Conservation (phyloP, 2,888 invertebrate species). For the Gortyna flavago region DNA sequence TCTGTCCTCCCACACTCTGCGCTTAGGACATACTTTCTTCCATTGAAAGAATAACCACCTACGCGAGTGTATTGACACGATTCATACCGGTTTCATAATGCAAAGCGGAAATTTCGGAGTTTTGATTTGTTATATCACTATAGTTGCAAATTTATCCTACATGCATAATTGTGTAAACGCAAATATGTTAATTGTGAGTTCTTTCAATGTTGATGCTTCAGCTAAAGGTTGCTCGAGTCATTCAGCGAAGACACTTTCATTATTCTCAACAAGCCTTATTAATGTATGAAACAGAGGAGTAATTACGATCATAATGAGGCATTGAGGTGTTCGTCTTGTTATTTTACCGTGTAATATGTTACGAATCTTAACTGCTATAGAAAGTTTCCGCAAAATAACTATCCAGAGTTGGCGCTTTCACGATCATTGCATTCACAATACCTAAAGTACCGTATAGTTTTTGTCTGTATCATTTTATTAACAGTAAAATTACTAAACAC, state of each 20-base stretch:
- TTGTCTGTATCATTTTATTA: not conserved
- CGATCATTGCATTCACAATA: slow-evolving; percentile 69
- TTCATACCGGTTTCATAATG: slow-evolving; percentile 85
- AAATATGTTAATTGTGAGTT: slow-evolving; percentile 65
- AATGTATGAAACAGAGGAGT: slow-evolving; percentile 25
- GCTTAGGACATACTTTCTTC: slow-evolving; percentile 81
- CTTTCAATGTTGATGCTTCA: slow-evolving; percentile 10
- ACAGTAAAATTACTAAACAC: not conserved
- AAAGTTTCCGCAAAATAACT: slow-evolving; percentile 78
- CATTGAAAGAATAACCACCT: slow-evolving; percentile 84
- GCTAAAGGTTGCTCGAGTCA: slow-evolving; percentile 17
- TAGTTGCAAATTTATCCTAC: slow-evolving; percentile 69
- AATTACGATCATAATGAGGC: slow-evolving; percentile 61
- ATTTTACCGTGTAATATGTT: slow-evolving; percentile 66
- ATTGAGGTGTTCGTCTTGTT: slow-evolving; percentile 59
- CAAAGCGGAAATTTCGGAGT: slow-evolving; percentile 80
- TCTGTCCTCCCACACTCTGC: slow-evolving; percentile 70
- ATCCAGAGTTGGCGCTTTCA: slow-evolving; percentile 76
- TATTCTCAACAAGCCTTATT: slow-evolving; percentile 19
- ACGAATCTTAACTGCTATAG: slow-evolving; percentile 73
- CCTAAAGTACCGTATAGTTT: slow-evolving; percentile 50
- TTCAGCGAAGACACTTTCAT: slow-evolving; percentile 32
- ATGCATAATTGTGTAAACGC: slow-evolving; percentile 68
- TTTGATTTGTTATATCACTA: slow-evolving; percentile 81
- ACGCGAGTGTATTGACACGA: slow-evolving; percentile 83